A percentile compares a stretch with the other conserved stretches of the same genome.
Conservation (phyloP, 1,140 invertebrate genomes). For the Thrips palmi region DNA sequence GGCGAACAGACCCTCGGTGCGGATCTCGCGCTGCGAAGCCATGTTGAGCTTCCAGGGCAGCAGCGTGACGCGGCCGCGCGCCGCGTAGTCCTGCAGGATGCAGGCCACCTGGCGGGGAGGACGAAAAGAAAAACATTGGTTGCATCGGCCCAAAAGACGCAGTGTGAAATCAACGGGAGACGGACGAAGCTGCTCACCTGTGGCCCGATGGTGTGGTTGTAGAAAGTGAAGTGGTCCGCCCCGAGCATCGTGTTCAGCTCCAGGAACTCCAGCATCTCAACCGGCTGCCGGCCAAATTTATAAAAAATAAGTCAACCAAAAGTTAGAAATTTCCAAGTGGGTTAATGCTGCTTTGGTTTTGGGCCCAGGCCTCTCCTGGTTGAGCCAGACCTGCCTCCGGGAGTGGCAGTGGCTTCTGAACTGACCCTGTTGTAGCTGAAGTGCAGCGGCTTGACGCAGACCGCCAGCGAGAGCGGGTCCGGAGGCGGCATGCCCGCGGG, state of each 20-base stretch:
- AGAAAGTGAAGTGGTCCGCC: slow-evolving; percentile 76
- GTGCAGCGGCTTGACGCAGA: slow-evolving; percentile 90
- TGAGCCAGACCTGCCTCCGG: not conserved
- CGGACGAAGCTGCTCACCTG: slow-evolving; percentile 44
- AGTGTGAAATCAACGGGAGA: not conserved
- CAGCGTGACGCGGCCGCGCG: slow-evolving; percentile 46
- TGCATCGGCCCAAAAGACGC: not conserved
- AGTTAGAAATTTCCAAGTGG: too few species aligned
- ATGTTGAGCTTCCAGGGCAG: slow-evolving; percentile 82
- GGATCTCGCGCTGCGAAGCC: slow-evolving; percentile 73
- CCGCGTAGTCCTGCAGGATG: slow-evolving; percentile 50
- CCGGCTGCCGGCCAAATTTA: too few species aligned
- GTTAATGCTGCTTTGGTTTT: too few species aligned
- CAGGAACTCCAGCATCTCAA: slow-evolving; percentile 80
- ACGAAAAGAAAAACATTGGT: slow-evolving; percentile 11
- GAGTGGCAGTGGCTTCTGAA: not conserved
- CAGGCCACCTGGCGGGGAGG: too few species aligned
- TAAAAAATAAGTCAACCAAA: too few species aligned
- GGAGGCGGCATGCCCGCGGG: slow-evolving; percentile 12
- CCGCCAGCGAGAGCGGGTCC: slow-evolving; percentile 42
- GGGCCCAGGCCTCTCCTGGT: too few species aligned
- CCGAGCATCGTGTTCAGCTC: slow-evolving; percentile 77
- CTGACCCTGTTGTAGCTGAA: slow-evolving; percentile 63
- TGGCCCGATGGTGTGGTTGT: slow-evolving; percentile 72
- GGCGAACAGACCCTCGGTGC: slow-evolving; percentile 80